phyloP scores from a whole-genome alignment of 2,113 vertebrate genomes.

The Polyodon spathula region DNA sequence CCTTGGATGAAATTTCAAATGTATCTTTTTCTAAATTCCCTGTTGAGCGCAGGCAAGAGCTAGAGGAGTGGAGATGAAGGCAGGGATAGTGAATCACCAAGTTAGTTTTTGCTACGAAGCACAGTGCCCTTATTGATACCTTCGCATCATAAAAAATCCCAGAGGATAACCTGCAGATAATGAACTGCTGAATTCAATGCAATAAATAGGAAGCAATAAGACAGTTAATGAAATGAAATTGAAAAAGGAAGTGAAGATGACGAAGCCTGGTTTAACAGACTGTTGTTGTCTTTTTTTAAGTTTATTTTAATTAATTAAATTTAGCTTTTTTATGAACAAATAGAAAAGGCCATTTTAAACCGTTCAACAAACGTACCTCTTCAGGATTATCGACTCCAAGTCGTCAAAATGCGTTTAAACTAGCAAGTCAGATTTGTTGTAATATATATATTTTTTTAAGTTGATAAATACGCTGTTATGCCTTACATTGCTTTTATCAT shows the following conservation, averaged over 20 bases:
- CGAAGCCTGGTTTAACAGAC: slow-evolving; percentile 12
- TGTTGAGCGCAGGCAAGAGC: background rate
- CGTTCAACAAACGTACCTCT: too few relatives aligned
- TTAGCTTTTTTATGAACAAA: too few relatives aligned
- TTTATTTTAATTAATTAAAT: too few relatives aligned
- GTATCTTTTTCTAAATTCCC: background rate
- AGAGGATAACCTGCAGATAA: slow-evolving; percentile 1
- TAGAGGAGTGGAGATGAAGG: slow-evolving; percentile 3
- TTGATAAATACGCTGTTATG: too few relatives aligned
- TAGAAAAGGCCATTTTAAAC: too few relatives aligned
- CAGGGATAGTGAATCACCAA: background rate
- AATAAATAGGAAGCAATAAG: background rate
- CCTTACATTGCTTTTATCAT: too few relatives aligned
- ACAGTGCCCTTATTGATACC: background rate
- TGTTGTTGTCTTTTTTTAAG: too few relatives aligned
- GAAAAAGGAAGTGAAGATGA: slow-evolving; percentile 4
- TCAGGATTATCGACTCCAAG: too few relatives aligned
- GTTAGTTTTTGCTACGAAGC: background rate
- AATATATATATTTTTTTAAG: too few relatives aligned
- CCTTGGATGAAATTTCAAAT: background rate
- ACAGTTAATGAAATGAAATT: background rate
- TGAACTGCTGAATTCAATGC: background rate
- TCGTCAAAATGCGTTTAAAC: too few relatives aligned
- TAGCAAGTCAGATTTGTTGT: too few relatives aligned
- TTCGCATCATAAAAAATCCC: background rate